Base-by-base conservation (phyloP, 1,140 invertebrate genomes). In the Drosophila quadrilineata region DNA sequence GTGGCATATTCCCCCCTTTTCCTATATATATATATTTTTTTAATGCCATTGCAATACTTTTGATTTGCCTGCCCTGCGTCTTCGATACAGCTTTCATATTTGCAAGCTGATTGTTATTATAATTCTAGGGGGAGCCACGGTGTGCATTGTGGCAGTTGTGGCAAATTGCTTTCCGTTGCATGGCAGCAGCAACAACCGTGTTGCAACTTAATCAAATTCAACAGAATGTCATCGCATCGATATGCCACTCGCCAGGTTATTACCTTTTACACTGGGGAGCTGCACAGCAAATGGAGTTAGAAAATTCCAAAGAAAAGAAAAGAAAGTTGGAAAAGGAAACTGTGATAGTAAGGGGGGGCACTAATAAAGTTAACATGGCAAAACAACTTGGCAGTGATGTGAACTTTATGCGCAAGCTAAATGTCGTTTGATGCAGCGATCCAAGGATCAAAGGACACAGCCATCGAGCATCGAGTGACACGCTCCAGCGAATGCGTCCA, bases 381-480 rank as follows among this genome's bases (percentile, higher is more conserved):
- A 43, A 82, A 84, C 59, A 82, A 76, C 59, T 84, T 58, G 58
- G 53, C 67, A 75, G 70, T 84, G 64, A 75, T 75, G 77, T 70
- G 73, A 77, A 84, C 77, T 84, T 82, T 84, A 82, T 82, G 76
- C 63, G 76, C 76, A 82, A 82, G 72, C 73, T 70, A 82, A 82
- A 82, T 82, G 76, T 82, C 79, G 66, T 77, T 84, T 84, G 63
- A 84, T 82, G 75, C 67, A 71, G 54, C 66, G 14, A 45, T 14
- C 10, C 60, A 26, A 62, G 49, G 26, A 56, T 49, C 57, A 64
- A 53, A 65, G 36, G 72, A 54, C 68, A 43, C 33, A 46, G 53
- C 21, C 58, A 53, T n/a, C n/a, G n/a, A n/a, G n/a, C n/a, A 19
- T 12, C 43, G 12, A 8, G 10, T 36, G 64, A 36, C 62, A 76